Evolutionary conservation across 2,797 vertebrate genomes (phyloP).

Genomic region (Eulemur coronatus): DNA sequence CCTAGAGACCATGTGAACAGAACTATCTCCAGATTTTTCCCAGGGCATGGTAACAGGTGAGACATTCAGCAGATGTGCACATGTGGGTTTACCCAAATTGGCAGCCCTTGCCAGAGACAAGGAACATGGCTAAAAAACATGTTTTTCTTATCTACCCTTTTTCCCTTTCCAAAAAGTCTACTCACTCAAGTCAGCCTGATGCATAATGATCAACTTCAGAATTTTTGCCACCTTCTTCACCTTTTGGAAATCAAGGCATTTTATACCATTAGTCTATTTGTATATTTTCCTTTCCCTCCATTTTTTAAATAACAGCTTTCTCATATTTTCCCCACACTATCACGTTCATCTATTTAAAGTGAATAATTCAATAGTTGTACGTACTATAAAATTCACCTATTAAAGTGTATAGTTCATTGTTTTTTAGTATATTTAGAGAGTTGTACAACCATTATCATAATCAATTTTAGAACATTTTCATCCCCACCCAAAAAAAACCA

Average conservation of each 20-base stretch:
- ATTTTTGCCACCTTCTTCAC: not conserved
- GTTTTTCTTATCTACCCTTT: not conserved
- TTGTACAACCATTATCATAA: not conserved
- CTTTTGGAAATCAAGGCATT: not conserved
- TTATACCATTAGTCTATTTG: not conserved
- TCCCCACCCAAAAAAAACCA: not conserved
- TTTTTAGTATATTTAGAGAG: not conserved
- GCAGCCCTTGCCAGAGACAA: not conserved
- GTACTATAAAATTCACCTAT: not conserved
- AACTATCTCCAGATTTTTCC: not conserved
- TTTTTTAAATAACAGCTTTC: not conserved
- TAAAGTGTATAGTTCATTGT: not conserved
- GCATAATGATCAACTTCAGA: not conserved
- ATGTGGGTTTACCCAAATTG: not conserved
- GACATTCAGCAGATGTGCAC: not conserved
- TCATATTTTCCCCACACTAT: not conserved
- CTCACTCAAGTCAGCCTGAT: not conserved
- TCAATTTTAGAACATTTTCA: not conserved
- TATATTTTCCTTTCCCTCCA: not conserved
- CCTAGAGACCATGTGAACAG: not conserved
- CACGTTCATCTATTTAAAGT: not conserved
- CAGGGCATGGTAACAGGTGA: not conserved
- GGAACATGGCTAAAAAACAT: too few relatives aligned
- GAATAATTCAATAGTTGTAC: not conserved
- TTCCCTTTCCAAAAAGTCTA: not conserved